Percentiles rank a stretch among this genome's conserved stretches.
Conservation (phyloP, 2,113 vertebrate genomes). For the Xiphophorus maculatus region DNA sequence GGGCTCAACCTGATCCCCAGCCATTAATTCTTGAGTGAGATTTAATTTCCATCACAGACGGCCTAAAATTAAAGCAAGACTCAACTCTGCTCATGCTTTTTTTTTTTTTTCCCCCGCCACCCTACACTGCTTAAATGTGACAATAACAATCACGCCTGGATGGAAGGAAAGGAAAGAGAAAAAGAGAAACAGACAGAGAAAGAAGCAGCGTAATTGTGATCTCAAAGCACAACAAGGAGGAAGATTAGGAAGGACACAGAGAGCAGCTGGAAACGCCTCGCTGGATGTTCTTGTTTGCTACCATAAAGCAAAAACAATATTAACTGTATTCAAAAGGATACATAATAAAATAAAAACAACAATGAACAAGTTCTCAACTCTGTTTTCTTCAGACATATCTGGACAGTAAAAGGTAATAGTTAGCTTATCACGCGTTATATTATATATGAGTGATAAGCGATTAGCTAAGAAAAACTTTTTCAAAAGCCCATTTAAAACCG, state of each 20-base stretch:
- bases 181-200: neutral
- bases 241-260: conserved; percentile 26
- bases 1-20: conserved; percentile 57
- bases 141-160: conserved; percentile 19
- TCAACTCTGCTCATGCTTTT: conserved; percentile 29
- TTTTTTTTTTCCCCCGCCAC: conserved; percentile 9
- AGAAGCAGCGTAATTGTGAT: conserved; percentile 33
- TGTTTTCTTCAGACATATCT: no score
- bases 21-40: conserved; percentile 72
- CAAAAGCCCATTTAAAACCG: no score
- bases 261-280: neutral
- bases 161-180: conserved; percentile 7
- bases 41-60: conserved; percentile 66
- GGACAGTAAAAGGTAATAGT: no score
- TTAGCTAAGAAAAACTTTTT: no score
- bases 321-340: no score
- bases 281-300: no score
- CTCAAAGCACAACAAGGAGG: conserved; percentile 27
- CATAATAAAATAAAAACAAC: no score
- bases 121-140: conserved; percentile 39
- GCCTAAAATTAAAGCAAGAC: conserved; percentile 63
- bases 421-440: no score
- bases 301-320: neutral
- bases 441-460: no score
- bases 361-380: no score